Base-by-base conservation (phyloP, 2,888 invertebrate genomes). In the Polietes domitor region DNA sequence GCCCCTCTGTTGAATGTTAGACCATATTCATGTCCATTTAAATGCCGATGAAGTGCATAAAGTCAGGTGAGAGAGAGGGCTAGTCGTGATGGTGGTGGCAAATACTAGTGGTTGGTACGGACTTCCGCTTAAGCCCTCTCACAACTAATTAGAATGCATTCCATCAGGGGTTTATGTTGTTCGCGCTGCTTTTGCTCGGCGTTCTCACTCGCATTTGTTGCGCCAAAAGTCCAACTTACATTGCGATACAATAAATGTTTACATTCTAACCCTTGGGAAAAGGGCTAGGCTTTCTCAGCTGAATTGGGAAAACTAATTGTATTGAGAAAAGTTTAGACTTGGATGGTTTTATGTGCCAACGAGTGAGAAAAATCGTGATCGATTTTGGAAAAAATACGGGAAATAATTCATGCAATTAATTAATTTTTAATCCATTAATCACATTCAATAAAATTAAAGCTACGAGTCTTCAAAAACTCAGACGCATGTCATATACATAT, bases 141-240 rank as follows among this genome's bases (percentile, higher is more conserved):
- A 68, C 10, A 68, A 68, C 43, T 68, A 68, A 68, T 68, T 68
- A 24, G 68, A 68, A 68, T 68, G 68, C 68, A 43, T 68, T 68
- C 43, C 68, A 41, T 24, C 19, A 43, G 65, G 41, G 65, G 37
- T 65, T 37, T 65, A 43, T 43, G 15, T 68, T 21, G 15, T 43
- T 41, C 43, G 43, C 63, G 43, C 43, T 37, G 68, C 12, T 68
- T n/a, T n/a, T n/a, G n/a, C n/a, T n/a, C n/a, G 4, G 7, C 10
- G 37, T 12, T 37, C 37, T 37, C 24, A 68, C 17, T 19, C 1
- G 24, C 43, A 68, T 41, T 68, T 68, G 68, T 68, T 68, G 68
- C 68, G 68, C 43, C 41, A 24, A 43, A 68, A 41, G 21, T 61
- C 61, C 1, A 28, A 61, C 7, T 28, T 32, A 2, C n/a, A 28